Percentiles rank a stretch among this genome's conserved stretches.
Evolutionary conservation across 2,888 invertebrate species (phyloP).

Genomic region (Julus scandinavius): DNA sequence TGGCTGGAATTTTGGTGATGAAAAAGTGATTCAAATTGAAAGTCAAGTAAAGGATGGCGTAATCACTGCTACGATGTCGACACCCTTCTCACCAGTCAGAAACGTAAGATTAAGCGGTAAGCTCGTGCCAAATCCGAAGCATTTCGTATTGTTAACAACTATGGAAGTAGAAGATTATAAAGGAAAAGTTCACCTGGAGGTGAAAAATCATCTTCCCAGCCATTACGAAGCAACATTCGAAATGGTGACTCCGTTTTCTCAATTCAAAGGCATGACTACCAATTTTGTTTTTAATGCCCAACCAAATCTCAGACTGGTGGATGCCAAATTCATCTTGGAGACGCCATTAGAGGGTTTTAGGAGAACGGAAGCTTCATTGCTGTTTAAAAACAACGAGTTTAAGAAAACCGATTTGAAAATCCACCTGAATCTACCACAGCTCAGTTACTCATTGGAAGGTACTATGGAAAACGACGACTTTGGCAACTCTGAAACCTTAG

Average conservation of each 20-base stretch:
- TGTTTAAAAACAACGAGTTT: slow-evolving; percentile 30
- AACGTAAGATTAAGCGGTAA: not conserved
- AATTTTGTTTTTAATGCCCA: slow-evolving; percentile 17
- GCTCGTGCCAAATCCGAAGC: not conserved
- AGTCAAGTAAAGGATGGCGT: not conserved
- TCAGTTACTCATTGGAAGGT: slow-evolving; percentile 16
- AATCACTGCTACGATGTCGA: slow-evolving; percentile 2
- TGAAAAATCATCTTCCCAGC: not conserved
- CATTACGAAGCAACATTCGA: slow-evolving; percentile 48
- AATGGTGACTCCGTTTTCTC: not conserved
- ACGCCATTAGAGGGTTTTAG: not conserved
- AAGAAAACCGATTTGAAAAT: not conserved
- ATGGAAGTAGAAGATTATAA: not conserved
- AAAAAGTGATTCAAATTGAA: not conserved
- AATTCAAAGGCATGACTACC: not conserved
- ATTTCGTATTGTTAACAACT: not conserved
- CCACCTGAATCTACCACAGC: not conserved
- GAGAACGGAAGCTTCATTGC: not conserved
- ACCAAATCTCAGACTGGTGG: not conserved
- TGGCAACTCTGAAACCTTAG: not conserved
- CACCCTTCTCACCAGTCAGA: not conserved
- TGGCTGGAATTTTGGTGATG: not conserved
- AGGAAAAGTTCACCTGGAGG: slow-evolving; percentile 17
- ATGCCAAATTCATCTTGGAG: slow-evolving; percentile 15
- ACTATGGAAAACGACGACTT: slow-evolving; percentile 16